A percentile compares a stretch with the other conserved stretches of the same genome.
These are phyloP conservation scores for Laterallus jamaicensis DNA, from an alignment of 2,113 vertebrate genomes.

Conservation along the genomic window DNA sequence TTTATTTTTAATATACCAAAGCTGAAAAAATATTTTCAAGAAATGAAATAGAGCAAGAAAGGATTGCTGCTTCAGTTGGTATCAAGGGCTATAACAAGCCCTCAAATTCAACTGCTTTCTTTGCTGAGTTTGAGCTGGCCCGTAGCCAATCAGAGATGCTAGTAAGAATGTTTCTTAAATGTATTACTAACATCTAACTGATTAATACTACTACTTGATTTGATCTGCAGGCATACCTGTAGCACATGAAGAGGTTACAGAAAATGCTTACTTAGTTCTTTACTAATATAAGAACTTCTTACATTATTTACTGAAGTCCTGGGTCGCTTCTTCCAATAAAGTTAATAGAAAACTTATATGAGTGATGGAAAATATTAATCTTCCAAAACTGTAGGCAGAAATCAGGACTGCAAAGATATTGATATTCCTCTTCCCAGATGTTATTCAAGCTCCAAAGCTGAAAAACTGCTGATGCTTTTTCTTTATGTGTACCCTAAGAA, in stretches of 20 bases:
- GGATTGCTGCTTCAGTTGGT: background rate
- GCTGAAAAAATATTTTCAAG: background rate
- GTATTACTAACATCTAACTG: background rate
- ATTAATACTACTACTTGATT: background rate
- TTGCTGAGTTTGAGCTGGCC: background rate
- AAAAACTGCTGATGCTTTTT: background rate
- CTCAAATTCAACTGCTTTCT: background rate
- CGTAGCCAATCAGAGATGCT: background rate
- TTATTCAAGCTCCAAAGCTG: background rate
- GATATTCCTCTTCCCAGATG: background rate
- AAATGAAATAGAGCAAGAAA: background rate
- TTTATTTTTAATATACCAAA: background rate
- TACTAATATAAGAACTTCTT: background rate
- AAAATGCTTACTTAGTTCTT: background rate
- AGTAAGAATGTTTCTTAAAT: background rate
- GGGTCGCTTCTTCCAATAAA: background rate
- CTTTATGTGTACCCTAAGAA: background rate
- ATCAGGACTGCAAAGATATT: background rate
- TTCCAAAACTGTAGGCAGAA: background rate
- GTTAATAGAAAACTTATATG: background rate
- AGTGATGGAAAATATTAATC: background rate
- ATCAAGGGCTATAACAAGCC: background rate
- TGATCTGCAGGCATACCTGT: background rate
- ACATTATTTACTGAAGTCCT: background rate
- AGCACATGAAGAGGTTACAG: accelerated